A percentile compares a stretch with the other conserved stretches of the same genome.
phyloP scores from a whole-genome alignment of 2,797 vertebrate species.

The Chloroceryle amazona region DNA sequence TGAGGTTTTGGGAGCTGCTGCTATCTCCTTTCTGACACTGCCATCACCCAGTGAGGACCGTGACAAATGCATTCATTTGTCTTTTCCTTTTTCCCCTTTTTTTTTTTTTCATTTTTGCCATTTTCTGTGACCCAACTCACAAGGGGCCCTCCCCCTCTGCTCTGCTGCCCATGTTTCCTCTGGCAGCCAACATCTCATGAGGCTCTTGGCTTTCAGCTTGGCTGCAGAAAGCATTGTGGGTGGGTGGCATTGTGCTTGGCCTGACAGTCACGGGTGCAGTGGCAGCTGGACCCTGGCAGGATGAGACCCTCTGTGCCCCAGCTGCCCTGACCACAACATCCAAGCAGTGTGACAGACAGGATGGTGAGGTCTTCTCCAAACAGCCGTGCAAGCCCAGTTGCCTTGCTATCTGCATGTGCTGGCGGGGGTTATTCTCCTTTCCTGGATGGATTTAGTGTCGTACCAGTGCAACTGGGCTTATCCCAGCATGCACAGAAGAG shows the following conservation, averaged over 20 bases:
- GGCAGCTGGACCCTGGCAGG: fast-evolving
- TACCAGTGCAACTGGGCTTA: background rate
- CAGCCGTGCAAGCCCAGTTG: fast-evolving
- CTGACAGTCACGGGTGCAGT: fast-evolving
- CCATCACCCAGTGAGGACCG: fast-evolving
- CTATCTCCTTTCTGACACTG: background rate
- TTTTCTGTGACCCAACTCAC: background rate
- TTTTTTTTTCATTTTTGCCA: fast-evolving
- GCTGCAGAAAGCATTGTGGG: fast-evolving
- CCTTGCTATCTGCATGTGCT: background rate
- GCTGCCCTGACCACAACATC: background rate
- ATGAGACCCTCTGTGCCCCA: fast-evolving
- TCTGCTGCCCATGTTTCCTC: fast-evolving
- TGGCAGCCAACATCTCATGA: fast-evolving
- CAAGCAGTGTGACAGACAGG: fast-evolving
- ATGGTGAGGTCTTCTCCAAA: fast-evolving
- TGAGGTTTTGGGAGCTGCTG: background rate
- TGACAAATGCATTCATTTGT: background rate
- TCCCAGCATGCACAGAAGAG: fast-evolving
- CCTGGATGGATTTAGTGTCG: fast-evolving
- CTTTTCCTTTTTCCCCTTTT: fast-evolving
- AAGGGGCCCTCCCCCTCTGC: background rate
- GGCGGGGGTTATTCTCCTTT: background rate
- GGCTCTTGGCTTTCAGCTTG: background rate
- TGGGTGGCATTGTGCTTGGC: background rate